A percentile compares a stretch with the other conserved stretches of the same genome.
Conservation (phyloP, 1,140 invertebrate species). For the Achroia grisella region DNA sequence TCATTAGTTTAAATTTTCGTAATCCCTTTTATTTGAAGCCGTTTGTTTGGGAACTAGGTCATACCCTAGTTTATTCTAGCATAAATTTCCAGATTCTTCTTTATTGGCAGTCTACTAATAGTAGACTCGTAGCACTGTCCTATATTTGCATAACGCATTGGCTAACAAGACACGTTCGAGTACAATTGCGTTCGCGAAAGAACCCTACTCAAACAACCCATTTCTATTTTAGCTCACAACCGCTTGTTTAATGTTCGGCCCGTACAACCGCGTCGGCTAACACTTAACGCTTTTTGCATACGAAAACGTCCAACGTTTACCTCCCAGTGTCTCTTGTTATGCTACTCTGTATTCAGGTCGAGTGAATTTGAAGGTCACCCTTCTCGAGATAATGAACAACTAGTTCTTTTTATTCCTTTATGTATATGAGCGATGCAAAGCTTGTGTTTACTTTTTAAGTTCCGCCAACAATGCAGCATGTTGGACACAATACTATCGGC, state of each 20-base stretch:
- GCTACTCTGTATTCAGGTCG: conserved; percentile 56
- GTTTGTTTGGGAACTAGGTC: no score
- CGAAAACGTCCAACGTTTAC: conserved; percentile 56
- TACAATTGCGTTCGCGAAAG: conserved; percentile 70
- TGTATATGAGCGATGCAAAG: neutral
- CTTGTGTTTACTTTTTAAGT: neutral
- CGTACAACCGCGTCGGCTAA: conserved; percentile 68
- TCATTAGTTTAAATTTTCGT: no score
- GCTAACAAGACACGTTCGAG: conserved; percentile 69
- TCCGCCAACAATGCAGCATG: neutral
- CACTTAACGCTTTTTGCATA: conserved; percentile 73
- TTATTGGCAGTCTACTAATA: conserved; percentile 17
- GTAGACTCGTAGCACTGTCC: conserved; percentile 29
- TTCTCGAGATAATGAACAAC: conserved; percentile 53
- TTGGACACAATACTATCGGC: neutral
- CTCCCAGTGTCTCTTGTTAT: conserved; percentile 59
- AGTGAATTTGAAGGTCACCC: conserved; percentile 54
- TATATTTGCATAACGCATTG: conserved; percentile 64
- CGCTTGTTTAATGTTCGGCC: conserved; percentile 70
- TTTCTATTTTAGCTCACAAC: conserved; percentile 66
- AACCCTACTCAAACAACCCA: conserved; percentile 70
- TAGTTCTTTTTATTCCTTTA: conserved; percentile 34
- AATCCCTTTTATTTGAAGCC: no score
- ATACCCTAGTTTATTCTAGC: no score
- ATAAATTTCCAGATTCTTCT: no score